Evolutionary conservation across 2,797 vertebrate species (phyloP).

Genomic region (Diplodus puntazzo): DNA sequence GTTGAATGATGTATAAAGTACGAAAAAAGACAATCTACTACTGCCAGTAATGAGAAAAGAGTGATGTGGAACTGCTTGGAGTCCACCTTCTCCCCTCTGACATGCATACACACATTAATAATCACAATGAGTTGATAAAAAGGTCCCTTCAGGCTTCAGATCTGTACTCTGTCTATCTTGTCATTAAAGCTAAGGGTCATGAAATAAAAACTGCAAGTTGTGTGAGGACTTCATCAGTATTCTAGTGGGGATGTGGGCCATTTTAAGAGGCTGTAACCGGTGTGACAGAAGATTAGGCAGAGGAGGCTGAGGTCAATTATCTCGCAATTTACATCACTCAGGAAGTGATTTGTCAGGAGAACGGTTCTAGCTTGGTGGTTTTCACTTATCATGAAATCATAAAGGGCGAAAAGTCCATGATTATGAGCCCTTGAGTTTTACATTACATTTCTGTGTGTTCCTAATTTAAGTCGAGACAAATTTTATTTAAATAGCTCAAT

Average conservation of each 20-base stretch:
- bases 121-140: neutral
- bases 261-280: slow-evolving; percentile 50
- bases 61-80: neutral
- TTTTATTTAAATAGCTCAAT: neutral
- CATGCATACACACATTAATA: neutral
- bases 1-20: neutral
- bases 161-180: neutral
- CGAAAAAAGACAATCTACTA: neutral
- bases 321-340: slow-evolving; percentile 50
- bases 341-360: slow-evolving; percentile 49
- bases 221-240: slow-evolving; percentile 42
- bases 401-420: slow-evolving; percentile 26
- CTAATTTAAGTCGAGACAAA: neutral
- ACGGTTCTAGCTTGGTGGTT: slow-evolving; percentile 41
- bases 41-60: neutral
- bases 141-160: slow-evolving; percentile 3
- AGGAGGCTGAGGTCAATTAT: slow-evolving; percentile 58
- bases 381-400: slow-evolving; percentile 47
- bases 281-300: slow-evolving; percentile 55
- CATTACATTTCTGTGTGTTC: slow-evolving; percentile 8
- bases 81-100: neutral
- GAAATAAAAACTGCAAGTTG: slow-evolving; percentile 32
- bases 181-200: slow-evolving; percentile 30
- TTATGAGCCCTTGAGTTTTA: neutral
- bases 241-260: slow-evolving; percentile 14